A percentile compares a stretch with the other conserved stretches of the same genome.
These are phyloP conservation scores for Drosophila hydei DNA, from an alignment of 1,140 invertebrate species.

Conservation along the genomic window DNA sequence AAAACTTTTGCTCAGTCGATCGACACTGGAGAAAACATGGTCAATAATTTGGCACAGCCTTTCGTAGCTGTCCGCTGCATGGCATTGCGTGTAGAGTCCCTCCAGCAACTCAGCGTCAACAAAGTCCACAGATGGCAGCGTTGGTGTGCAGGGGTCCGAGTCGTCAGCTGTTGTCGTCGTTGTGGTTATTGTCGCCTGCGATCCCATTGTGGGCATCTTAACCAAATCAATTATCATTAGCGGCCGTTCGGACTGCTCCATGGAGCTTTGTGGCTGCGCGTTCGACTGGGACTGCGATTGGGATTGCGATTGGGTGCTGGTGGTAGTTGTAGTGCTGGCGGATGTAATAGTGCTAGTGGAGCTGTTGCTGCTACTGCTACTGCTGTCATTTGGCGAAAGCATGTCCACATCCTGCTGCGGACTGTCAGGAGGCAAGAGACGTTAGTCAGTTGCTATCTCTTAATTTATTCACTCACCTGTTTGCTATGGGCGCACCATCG, in stretches of 20 bases:
- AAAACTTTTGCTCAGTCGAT: constrained; percentile 88
- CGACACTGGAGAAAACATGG: constrained; percentile 89
- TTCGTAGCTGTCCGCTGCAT: constrained; percentile 87
- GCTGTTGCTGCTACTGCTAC: constrained; percentile 56
- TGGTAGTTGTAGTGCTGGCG: constrained; percentile 66
- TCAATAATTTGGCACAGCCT: constrained; percentile 88
- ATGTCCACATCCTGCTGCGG: constrained; percentile 70
- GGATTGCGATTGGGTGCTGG: constrained; percentile 58
- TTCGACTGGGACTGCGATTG: constrained; percentile 32
- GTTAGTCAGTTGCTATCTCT: no score
- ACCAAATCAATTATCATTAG: constrained; percentile 24
- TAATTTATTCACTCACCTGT: constrained; percentile 51
- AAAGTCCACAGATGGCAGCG: constrained; percentile 83
- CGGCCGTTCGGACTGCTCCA: constrained; percentile 9
- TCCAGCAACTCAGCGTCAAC: constrained; percentile 88
- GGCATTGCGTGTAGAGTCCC: constrained; percentile 88
- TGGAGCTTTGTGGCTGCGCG: constrained; percentile 8
- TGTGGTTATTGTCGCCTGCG: not conserved
- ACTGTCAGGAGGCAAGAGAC: constrained; percentile 8
- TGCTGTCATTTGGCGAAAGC: constrained; percentile 71
- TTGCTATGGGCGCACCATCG: constrained; percentile 83
- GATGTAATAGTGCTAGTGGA: constrained; percentile 61
- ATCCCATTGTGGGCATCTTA: not conserved
- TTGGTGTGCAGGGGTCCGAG: constrained; percentile 54
- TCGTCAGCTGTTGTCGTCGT: constrained; percentile 19